Evolutionary conservation across 2,888 invertebrate genomes (phyloP).

Genomic region (Iphiclides podalirius): DNA sequence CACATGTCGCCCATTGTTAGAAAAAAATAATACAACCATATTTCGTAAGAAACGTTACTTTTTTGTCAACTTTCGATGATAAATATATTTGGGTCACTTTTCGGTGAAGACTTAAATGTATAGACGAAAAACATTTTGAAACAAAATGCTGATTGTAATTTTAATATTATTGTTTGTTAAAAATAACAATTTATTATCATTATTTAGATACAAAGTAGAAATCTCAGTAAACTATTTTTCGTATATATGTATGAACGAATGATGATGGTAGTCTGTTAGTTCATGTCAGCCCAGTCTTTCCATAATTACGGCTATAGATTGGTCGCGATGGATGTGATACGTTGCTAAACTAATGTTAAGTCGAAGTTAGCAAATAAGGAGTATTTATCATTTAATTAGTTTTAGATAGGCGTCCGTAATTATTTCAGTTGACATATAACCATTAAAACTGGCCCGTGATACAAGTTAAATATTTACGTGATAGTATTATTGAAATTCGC

Average conservation of each 20-base stretch:
- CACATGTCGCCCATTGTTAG: too few relatives aligned
- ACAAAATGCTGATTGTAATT: too few relatives aligned
- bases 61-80: too few relatives aligned
- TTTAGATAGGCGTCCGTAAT: conserved; percentile 66
- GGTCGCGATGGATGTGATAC: conserved; percentile 73
- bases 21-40: too few relatives aligned
- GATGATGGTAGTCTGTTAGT: conserved; percentile 30
- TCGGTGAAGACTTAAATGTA: too few relatives aligned
- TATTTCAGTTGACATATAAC: conserved; percentile 58
- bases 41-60: too few relatives aligned
- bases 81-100: too few relatives aligned
- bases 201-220: conserved; percentile 9
- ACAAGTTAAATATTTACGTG: conserved; percentile 28
- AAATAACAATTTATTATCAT: too few relatives aligned
- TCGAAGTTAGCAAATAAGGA: conserved; percentile 62
- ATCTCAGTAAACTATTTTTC: conserved; percentile 19
- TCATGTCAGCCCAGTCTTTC: conserved; percentile 41
- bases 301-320: conserved; percentile 60
- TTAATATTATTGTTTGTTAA: too few relatives aligned
- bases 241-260: too few relatives aligned
- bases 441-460: conserved; percentile 31
- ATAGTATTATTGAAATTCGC: conserved; percentile 26
- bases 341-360: conserved; percentile 66
- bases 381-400: conserved; percentile 73
- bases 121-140: too few relatives aligned